Conservation (phyloP, 2,113 vertebrate species). For the Eupsittula cactorum region DNA sequence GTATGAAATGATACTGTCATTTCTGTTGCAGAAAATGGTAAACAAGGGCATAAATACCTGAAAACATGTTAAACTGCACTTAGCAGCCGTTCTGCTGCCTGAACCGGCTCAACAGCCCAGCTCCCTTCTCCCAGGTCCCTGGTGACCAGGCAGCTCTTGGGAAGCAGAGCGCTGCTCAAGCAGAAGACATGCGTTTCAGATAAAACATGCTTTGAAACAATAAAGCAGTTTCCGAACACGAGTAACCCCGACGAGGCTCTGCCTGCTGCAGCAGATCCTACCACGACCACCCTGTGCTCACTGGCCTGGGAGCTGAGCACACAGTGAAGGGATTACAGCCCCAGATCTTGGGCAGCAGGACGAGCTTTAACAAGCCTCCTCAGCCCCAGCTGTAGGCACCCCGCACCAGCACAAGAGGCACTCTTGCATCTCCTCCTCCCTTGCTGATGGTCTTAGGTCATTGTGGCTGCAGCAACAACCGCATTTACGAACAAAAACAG, state of each 20-base stretch:
- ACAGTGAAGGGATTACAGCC: rapidly evolving
- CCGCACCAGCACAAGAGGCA: not conserved
- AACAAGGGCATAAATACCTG: not conserved
- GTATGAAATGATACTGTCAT: rapidly evolving
- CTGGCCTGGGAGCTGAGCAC: rapidly evolving
- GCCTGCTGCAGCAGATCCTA: not conserved
- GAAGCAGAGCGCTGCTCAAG: not conserved
- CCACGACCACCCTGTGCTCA: rapidly evolving
- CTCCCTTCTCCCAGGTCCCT: not conserved
- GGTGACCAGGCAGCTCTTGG: not conserved
- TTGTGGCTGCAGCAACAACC: not conserved
- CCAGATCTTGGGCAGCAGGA: not conserved
- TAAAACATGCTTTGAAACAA: rapidly evolving
- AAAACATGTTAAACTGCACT: rapidly evolving
- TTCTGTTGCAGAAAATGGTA: rapidly evolving
- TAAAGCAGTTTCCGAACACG: rapidly evolving
- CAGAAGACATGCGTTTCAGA: not conserved
- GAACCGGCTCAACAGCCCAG: not conserved
- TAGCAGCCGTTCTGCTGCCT: rapidly evolving
- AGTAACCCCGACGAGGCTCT: rapidly evolving
- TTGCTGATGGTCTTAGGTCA: not conserved
- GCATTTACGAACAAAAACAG: too few species aligned
- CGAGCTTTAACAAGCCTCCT: not conserved
- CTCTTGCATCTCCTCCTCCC: not conserved
- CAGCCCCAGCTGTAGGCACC: rapidly evolving